These are phyloP conservation scores for Bellardia bayeri DNA, from an alignment of 2,888 invertebrate species.

Conservation along the genomic window DNA sequence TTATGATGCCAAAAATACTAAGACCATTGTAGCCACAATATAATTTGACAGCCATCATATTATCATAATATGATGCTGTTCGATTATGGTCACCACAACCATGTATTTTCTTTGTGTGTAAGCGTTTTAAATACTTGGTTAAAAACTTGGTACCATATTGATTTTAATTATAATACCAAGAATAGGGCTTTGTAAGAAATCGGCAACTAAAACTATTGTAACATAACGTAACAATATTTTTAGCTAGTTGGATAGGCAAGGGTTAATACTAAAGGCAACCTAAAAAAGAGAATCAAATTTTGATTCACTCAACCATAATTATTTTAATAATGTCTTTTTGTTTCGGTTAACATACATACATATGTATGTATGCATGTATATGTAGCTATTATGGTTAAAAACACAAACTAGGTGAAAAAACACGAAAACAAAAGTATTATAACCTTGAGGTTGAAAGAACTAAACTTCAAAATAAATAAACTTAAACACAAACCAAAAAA, in stretches of 20 bases:
- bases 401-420: conserved; percentile 44
- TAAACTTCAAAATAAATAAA: conserved; percentile 15
- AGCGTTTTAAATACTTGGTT: too few species aligned
- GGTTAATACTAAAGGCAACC: conserved; percentile 35
- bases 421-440: conserved; percentile 10
- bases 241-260: background rate
- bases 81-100: too few species aligned
- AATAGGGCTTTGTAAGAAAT: too few species aligned
- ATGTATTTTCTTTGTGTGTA: too few species aligned
- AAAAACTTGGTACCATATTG: too few species aligned
- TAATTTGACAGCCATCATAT: too few species aligned
- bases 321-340: conserved; percentile 69
- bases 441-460: conserved; percentile 47
- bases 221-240: too few species aligned
- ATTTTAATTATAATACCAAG: too few species aligned
- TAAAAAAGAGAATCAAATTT: conserved; percentile 24
- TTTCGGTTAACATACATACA: background rate
- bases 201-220: too few species aligned
- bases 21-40: too few species aligned
- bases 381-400: conserved; percentile 11
- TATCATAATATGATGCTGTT: too few species aligned
- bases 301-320: conserved; percentile 67
- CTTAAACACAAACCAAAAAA: conserved; percentile 18
- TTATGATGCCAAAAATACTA: too few species aligned
- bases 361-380: background rate